Evolutionary conservation across 2,797 vertebrate genomes (phyloP).

Genomic region (Chiloscyllium punctatum): DNA sequence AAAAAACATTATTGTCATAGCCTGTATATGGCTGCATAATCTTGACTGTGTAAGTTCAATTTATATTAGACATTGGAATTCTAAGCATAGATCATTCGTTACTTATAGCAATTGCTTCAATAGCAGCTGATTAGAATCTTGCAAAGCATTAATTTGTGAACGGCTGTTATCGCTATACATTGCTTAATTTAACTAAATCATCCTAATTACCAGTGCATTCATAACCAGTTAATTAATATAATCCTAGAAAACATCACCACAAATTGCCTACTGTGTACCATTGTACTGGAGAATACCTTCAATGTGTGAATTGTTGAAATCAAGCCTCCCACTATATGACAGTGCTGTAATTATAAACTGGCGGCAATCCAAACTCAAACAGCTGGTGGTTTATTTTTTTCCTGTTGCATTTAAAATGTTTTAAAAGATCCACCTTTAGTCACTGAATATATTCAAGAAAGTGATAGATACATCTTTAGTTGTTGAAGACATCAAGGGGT

Average conservation of each 20-base stretch:
- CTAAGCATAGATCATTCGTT: background rate
- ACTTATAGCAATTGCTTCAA: background rate
- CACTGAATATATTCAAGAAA: too few species aligned
- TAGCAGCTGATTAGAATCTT: background rate
- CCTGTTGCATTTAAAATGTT: background rate
- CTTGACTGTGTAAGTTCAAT: background rate
- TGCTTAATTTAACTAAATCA: slow-evolving; percentile 4
- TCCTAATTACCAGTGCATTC: slow-evolving; percentile 5
- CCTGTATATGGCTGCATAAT: background rate
- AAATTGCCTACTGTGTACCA: background rate
- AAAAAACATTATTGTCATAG: background rate
- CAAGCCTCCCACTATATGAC: background rate
- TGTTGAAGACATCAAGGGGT: too few species aligned
- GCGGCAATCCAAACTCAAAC: background rate
- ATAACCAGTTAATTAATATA: background rate
- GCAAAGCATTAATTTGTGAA: background rate
- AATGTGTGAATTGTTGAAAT: background rate
- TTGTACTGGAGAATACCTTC: background rate
- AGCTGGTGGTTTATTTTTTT: background rate
- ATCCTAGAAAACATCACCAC: background rate
- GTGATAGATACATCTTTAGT: too few species aligned
- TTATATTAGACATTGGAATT: background rate
- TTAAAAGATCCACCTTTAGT: background rate
- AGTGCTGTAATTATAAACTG: background rate
- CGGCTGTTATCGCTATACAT: background rate